Conservation (phyloP, 2,113 vertebrate species). For the Seriola quinqueradiata region DNA sequence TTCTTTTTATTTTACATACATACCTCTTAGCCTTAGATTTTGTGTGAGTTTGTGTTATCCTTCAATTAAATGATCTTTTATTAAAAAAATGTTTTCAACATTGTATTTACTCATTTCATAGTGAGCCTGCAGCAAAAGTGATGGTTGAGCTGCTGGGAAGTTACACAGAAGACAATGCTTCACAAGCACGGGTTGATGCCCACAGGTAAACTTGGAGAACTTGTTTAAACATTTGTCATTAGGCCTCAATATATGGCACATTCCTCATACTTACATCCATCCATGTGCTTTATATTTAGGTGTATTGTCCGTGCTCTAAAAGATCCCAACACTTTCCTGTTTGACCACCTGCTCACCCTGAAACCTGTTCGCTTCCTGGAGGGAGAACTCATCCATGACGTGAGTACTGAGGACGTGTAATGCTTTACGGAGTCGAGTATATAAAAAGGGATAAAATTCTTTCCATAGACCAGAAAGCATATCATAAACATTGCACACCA, state of each 20-base stretch:
- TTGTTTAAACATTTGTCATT: neutral
- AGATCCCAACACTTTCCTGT: constrained; percentile 96
- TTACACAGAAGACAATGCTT: constrained; percentile 99
- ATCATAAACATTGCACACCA: neutral
- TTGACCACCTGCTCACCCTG: constrained; percentile 97
- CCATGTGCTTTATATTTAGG: constrained; percentile 76
- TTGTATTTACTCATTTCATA: constrained; percentile 63
- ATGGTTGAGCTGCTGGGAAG: constrained; percentile 98
- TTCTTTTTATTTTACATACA: neutral
- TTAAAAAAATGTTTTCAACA: constrained; percentile 7
- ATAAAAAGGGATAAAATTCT: neutral
- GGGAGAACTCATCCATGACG: constrained; percentile 98
- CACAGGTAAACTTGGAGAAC: constrained; percentile 88
- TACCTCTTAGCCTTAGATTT: neutral
- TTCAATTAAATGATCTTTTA: neutral
- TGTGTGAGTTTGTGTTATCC: neutral
- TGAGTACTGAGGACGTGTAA: constrained; percentile 83
- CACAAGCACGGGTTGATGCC: constrained; percentile 96
- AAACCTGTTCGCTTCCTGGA: constrained; percentile 99
- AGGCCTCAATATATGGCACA: neutral
- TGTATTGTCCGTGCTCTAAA: constrained; percentile 97
- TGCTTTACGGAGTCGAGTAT: neutral
- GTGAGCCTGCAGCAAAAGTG: constrained; percentile 96
- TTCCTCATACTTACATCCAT: neutral
- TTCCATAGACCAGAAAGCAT: neutral